Percentiles rank a stretch among this genome's conserved stretches.
Conservation (phyloP, 2,113 vertebrate genomes). For the Psittacara wagleri region DNA sequence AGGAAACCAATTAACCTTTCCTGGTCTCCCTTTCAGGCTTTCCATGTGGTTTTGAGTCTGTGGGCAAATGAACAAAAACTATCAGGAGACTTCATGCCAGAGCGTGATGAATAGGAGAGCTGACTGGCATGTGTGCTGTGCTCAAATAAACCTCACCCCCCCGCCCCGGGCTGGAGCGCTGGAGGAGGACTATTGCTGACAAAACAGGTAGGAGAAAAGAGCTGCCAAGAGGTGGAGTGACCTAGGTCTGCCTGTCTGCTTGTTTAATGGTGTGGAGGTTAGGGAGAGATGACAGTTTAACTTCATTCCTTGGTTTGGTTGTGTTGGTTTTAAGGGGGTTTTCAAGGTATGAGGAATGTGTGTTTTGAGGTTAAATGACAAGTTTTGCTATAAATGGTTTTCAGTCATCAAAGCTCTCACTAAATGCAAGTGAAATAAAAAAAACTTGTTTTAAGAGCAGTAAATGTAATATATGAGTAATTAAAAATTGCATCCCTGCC, state of each 20-base stretch:
- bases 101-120: slow-evolving; percentile 65
- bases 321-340: not conserved
- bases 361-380: not conserved
- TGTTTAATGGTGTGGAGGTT: not conserved
- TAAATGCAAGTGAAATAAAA: not conserved
- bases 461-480: not conserved
- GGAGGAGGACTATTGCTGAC: not conserved
- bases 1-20: slow-evolving; percentile 86
- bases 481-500: slow-evolving; percentile 1
- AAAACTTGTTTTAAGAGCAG: not conserved
- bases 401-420: not conserved
- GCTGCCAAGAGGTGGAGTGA: not conserved
- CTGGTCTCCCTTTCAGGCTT: slow-evolving; percentile 65
- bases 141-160: not conserved
- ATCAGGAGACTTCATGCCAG: slow-evolving; percentile 63
- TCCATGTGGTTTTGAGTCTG: slow-evolving; percentile 36
- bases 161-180: not conserved
- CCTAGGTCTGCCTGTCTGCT: not conserved
- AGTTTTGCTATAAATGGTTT: not conserved
- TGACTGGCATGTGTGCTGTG: not conserved
- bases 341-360: not conserved
- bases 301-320: not conserved
- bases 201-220: not conserved
- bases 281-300: not conserved
- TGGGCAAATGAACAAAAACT: slow-evolving; percentile 67